Conservation (phyloP, 2,888 invertebrate species). For the Rhagonycha lutea region DNA sequence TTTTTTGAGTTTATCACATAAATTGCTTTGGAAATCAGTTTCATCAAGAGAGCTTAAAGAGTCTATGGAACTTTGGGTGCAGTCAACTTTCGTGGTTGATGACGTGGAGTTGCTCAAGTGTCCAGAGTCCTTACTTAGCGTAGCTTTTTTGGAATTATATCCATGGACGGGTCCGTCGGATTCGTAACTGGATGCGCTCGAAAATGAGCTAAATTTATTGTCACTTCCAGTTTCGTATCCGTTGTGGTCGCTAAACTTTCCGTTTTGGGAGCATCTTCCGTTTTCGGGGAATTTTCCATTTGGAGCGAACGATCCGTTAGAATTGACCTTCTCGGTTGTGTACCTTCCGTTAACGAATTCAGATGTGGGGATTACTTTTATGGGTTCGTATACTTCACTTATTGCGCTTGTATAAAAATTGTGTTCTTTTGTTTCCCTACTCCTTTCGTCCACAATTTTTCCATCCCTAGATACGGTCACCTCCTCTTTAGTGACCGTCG, state of each 20-base stretch:
- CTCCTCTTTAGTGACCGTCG: constrained; percentile 71
- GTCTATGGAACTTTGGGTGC: constrained; percentile 53
- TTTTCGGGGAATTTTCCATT: constrained; percentile 7
- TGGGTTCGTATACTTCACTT: constrained; percentile 70
- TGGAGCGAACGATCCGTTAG: constrained; percentile 17
- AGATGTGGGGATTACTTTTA: constrained; percentile 51
- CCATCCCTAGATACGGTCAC: constrained; percentile 70
- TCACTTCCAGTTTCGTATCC: constrained; percentile 51
- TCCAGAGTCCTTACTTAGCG: constrained; percentile 52
- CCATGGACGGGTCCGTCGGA: constrained; percentile 43
- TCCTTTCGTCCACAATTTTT: constrained; percentile 70
- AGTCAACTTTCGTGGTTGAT: constrained; percentile 50
- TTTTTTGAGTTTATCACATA: constrained; percentile 50
- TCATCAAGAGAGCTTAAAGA: constrained; percentile 55
- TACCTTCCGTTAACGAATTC: constrained; percentile 49
- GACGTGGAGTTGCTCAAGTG: constrained; percentile 49
- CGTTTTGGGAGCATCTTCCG: constrained; percentile 35
- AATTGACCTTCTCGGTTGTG: constrained; percentile 22
- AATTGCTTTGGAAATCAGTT: constrained; percentile 47
- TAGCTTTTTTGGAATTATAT: constrained; percentile 17
- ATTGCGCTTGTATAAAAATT: constrained; percentile 70
- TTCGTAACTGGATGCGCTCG: constrained; percentile 52
- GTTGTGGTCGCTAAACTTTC: constrained; percentile 46
- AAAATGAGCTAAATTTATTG: constrained; percentile 50
- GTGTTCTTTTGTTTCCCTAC: constrained; percentile 72